Conservation (phyloP, 2,888 invertebrate genomes). For the Tolmerus cingulatus region DNA sequence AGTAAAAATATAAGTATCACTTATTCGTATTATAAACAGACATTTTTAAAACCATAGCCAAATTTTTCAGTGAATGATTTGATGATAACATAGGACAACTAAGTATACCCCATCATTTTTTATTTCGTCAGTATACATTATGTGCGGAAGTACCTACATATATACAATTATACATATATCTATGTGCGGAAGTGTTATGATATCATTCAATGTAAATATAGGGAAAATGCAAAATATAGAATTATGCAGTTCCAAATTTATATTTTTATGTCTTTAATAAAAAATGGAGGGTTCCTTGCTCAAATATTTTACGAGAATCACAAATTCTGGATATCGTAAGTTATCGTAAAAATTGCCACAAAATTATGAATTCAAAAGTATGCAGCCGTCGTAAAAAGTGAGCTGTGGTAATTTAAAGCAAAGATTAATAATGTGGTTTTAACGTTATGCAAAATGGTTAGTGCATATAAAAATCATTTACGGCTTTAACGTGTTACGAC, state of each 20-base stretch:
- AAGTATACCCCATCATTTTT: no score
- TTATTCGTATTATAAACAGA: no score
- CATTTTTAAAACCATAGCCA: no score
- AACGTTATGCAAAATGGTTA: not conserved
- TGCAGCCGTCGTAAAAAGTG: not conserved
- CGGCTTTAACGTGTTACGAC: no score
- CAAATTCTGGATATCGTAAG: not conserved
- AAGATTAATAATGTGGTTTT: not conserved
- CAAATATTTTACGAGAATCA: not conserved
- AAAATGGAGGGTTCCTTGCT: not conserved
- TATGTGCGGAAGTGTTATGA: no score
- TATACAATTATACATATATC: no score
- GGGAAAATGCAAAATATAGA: not conserved
- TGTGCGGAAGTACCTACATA: no score
- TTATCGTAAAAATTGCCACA: not conserved
- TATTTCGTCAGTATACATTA: no score
- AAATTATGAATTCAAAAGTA: not conserved
- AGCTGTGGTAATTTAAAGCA: no score
- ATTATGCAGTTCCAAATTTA: not conserved
- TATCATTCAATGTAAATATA: not conserved
- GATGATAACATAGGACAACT: no score
- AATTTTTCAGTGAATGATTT: no score
- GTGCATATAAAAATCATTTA: not conserved
- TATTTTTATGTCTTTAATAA: not conserved
- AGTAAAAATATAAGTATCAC: no score